These are phyloP conservation scores for Thera obeliscata DNA, from an alignment of 2,888 invertebrate genomes.

Conservation along the genomic window DNA sequence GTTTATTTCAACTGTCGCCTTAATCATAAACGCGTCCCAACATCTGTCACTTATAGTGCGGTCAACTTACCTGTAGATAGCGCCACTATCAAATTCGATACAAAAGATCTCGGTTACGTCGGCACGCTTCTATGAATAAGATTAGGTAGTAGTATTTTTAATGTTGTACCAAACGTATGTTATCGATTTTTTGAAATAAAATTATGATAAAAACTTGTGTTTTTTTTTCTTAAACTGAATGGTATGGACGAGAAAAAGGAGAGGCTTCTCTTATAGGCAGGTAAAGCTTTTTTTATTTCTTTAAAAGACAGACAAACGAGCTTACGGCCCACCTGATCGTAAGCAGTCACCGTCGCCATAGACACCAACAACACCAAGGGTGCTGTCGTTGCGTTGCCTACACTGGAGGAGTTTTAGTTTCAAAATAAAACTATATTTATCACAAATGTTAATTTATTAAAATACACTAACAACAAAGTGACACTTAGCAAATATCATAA, in stretches of 20 bases:
- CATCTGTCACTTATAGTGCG: too few relatives aligned
- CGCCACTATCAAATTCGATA: neutral
- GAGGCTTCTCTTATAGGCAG: too few relatives aligned
- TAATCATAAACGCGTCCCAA: neutral
- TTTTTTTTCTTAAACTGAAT: neutral
- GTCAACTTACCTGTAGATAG: too few relatives aligned
- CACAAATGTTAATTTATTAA: slow-evolving; percentile 26
- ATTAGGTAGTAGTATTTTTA: slow-evolving; percentile 19
- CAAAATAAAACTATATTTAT: slow-evolving; percentile 32
- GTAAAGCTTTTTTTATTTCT: too few relatives aligned
- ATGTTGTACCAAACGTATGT: slow-evolving; percentile 28
- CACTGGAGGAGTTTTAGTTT: too few relatives aligned
- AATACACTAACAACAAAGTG: slow-evolving; percentile 36
- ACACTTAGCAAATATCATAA: slow-evolving; percentile 49
- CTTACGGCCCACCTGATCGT: too few relatives aligned
- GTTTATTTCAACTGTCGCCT: neutral
- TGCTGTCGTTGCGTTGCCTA: too few relatives aligned
- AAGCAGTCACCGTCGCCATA: too few relatives aligned
- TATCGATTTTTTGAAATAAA: slow-evolving; percentile 23
- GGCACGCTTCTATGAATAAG: neutral
- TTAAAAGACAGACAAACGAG: too few relatives aligned
- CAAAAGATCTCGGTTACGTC: neutral
- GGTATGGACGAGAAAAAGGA: too few relatives aligned
- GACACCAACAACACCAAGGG: too few relatives aligned
- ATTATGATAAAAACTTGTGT: neutral